Evolutionary conservation across 2,797 vertebrate genomes (phyloP).

Genomic region (Argentina silus): DNA sequence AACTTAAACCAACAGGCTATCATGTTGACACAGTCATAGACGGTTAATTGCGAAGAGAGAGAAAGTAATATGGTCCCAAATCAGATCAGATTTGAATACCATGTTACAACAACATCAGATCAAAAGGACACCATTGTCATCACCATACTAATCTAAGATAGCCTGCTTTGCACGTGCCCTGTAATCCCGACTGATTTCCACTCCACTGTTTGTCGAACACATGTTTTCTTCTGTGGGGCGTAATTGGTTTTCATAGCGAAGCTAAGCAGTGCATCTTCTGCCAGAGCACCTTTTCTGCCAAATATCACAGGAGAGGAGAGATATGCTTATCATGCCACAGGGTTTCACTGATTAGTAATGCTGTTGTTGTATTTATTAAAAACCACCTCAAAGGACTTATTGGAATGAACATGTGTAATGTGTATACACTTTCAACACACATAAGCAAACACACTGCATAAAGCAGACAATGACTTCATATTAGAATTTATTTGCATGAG

Average conservation of each 20-base stretch:
- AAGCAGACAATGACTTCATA: too few species aligned
- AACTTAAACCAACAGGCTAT: background rate
- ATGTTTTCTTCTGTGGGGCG: conserved; percentile 20
- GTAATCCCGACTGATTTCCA: conserved; percentile 21
- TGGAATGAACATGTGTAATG: background rate
- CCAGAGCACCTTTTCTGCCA: conserved; percentile 18
- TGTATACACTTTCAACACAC: background rate
- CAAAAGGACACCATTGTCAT: background rate
- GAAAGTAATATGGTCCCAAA: background rate
- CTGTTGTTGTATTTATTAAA: too few species aligned
- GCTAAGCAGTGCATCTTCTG: conserved; percentile 13
- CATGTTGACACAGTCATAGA: background rate
- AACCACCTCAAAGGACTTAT: too few species aligned
- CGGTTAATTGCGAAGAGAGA: background rate
- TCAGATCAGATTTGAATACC: background rate
- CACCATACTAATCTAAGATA: too few species aligned
- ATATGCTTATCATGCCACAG: conserved; percentile 4
- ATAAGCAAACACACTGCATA: too few species aligned
- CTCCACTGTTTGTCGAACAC: conserved; percentile 30
- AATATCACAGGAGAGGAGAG: conserved; percentile 19
- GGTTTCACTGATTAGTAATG: background rate
- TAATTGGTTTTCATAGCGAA: conserved; percentile 19
- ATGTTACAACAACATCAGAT: background rate
- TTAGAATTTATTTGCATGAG: too few species aligned
- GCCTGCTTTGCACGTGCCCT: conserved; percentile 16